A percentile compares a stretch with the other conserved stretches of the same genome.
Evolutionary conservation across 2,888 invertebrate genomes (phyloP).

Genomic region (Morpho deidamia): DNA sequence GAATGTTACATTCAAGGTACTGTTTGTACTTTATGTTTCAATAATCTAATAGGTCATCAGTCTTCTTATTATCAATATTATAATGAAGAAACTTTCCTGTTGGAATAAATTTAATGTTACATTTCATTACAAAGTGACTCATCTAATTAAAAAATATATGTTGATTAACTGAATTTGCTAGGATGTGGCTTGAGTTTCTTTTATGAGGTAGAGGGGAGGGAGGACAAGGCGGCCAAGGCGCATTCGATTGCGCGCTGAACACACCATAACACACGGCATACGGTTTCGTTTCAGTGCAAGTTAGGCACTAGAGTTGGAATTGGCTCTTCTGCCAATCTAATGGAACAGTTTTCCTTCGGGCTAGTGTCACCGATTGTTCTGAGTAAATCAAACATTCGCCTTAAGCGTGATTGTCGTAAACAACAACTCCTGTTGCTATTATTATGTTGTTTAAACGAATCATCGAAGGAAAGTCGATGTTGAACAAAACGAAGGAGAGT

Average conservation of each 20-base stretch:
- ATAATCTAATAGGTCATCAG: not conserved
- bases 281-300: constrained; percentile 41
- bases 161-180: constrained; percentile 25
- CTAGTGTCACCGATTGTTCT: constrained; percentile 55
- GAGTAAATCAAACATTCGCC: constrained; percentile 67
- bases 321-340: constrained; percentile 72
- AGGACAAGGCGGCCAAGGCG: constrained; percentile 38
- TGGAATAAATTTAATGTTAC: too few species aligned
- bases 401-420: constrained; percentile 67
- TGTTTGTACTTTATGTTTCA: not conserved
- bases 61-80: too few species aligned
- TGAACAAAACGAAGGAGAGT: constrained; percentile 53
- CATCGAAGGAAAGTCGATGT: constrained; percentile 76
- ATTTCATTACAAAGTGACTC: too few species aligned
- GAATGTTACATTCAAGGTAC: not conserved
- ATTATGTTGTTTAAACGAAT: constrained; percentile 79
- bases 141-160: not conserved
- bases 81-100: too few species aligned
- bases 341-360: constrained; percentile 70
- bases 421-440: constrained; percentile 69
- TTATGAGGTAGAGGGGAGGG: constrained; percentile 31
- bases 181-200: constrained; percentile 44
- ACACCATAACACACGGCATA: constrained; percentile 23
- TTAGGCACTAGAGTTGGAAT: constrained; percentile 62
- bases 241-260: constrained; percentile 40